A percentile compares a stretch with the other conserved stretches of the same genome.
These are phyloP conservation scores for Noctua comes DNA, from an alignment of 2,888 invertebrate genomes.

Conservation along the genomic window DNA sequence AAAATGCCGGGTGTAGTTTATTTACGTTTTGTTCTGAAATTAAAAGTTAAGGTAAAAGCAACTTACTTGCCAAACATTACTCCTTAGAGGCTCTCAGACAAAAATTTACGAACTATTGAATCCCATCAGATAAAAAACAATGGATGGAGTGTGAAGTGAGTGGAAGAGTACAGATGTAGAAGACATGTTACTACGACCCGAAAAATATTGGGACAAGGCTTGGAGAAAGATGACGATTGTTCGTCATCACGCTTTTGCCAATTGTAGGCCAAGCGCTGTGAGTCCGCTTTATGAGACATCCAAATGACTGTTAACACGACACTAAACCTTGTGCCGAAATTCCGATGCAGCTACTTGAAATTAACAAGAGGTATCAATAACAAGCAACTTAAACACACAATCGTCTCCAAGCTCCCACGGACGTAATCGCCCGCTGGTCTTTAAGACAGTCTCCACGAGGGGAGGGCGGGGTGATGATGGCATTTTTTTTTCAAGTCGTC, in stretches of 20 bases:
- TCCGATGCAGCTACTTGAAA: not conserved
- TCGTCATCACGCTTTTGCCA: not conserved
- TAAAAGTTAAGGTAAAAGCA: not conserved
- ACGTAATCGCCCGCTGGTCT: slow-evolving; percentile 82
- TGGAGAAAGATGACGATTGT: not conserved
- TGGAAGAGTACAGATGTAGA: not conserved
- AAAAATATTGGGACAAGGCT: not conserved
- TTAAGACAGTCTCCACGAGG: slow-evolving; percentile 71
- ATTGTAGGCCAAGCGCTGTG: not conserved
- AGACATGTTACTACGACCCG: not conserved
- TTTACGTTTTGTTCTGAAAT: not conserved
- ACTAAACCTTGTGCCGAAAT: not conserved
- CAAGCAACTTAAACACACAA: slow-evolving; percentile 68
- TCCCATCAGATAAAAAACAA: not conserved
- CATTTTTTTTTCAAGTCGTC: slow-evolving; percentile 85
- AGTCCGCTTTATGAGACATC: not conserved
- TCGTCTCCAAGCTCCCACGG: slow-evolving; percentile 81
- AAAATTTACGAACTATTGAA: not conserved
- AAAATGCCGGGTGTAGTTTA: not conserved
- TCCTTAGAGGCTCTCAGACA: not conserved
- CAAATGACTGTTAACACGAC: too few relatives aligned
- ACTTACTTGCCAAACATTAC: not conserved
- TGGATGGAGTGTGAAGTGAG: not conserved
- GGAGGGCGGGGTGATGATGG: slow-evolving; percentile 71
- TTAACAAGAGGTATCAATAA: slow-evolving; percentile 42